Conservation (phyloP, 2,888 invertebrate species). For the Thysanoteuthis rhombus region DNA sequence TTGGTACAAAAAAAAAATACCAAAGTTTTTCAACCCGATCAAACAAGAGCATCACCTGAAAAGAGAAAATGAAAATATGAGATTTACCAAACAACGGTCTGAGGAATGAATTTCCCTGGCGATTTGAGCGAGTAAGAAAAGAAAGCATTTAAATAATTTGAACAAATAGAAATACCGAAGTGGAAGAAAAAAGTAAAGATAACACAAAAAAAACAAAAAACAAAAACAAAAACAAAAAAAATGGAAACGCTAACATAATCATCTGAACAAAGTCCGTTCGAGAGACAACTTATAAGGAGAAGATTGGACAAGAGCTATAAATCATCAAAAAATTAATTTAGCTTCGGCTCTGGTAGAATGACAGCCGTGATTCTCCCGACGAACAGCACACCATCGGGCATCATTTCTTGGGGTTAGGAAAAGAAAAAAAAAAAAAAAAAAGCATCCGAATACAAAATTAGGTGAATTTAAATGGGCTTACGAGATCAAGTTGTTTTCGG, state of each 20-base stretch:
- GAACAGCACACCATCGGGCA: neutral
- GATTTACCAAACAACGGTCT: neutral
- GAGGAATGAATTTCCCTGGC: neutral
- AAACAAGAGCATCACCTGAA: neutral
- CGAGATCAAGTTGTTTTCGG: constrained; percentile 12
- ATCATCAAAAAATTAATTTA: neutral
- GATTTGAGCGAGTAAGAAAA: neutral
- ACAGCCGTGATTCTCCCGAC: neutral
- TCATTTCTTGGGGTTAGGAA: neutral
- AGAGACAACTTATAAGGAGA: neutral
- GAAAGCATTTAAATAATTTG: neutral
- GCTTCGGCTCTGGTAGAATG: neutral
- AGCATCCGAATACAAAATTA: neutral
- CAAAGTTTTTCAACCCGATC: neutral
- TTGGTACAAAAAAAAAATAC: neutral
- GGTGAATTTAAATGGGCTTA: neutral
- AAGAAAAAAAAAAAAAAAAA: neutral
- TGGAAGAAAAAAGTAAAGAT: neutral
- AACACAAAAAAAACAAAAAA: neutral
- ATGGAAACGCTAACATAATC: neutral
- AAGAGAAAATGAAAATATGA: neutral
- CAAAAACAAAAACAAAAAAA: neutral
- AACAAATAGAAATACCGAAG: neutral
- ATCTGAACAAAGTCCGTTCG: neutral
- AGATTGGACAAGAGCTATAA: neutral